Evolutionary conservation across 2,113 vertebrate species (phyloP), one percentile per base, ranked within the genome.

Genomic region (Edolisoma coerulescens): DNA sequence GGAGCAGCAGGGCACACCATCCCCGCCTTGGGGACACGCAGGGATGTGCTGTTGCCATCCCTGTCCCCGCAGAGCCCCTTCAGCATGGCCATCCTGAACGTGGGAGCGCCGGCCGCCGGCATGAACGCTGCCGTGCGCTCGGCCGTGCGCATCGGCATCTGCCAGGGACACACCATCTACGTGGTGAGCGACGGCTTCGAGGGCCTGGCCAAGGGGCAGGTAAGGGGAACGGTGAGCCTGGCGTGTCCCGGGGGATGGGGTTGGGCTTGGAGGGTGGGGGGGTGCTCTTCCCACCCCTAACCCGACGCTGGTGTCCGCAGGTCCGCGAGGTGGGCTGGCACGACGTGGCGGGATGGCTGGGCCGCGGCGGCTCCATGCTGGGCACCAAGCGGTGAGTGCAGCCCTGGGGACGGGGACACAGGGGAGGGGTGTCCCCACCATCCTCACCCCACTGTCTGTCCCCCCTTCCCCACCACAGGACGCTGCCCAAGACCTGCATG

Each of bases 101-200:
- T 99, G 89, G 99, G 99, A 0, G 99, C 99, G 12, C 99, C 99
- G 0, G 99, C 99, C 0, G 98, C 98, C 0, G 99, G 99, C 81
- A 99, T 99, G 99, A 99, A 99, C 0, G 98, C 99, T 0, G 99
- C 99, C 0, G 99, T 99, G 92, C 97, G 99, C 87, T 99, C 99
- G 0, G 99, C 99, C 0, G 99, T 98, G 71, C 98, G 99, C 8
- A 96, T 99, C 0, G 98, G 98, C 17, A 98, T 99, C 35, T 98
- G 98, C 74, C 93, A 97, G 7, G 99, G 99, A 27, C 99, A 99
- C 97, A 98, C 97, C 2, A 93, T 99, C 84, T 99, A 98, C 5
- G 97, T 98, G 3, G 98, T 99, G 78, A 97, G 97, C 0, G 98
- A 99, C 1, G 99, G 99, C 95, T 99, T 99, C 7, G 98, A 99